These are phyloP conservation scores for Fistularia tabacaria DNA, from an alignment of 2,797 vertebrate genomes.

Conservation along the genomic window DNA sequence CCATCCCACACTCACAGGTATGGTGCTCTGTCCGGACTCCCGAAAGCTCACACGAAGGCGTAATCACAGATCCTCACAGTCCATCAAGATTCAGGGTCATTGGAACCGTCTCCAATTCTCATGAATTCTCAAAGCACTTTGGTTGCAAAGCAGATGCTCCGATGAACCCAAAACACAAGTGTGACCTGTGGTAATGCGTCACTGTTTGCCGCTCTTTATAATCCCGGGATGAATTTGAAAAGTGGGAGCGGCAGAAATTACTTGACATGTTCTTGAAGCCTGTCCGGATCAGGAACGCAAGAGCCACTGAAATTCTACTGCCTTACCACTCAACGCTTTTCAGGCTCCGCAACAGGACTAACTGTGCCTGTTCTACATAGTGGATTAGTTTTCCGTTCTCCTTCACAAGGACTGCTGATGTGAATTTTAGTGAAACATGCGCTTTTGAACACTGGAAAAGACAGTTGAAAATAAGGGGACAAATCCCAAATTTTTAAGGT, in stretches of 20 bases:
- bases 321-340: slow-evolving; percentile 45
- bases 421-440: slow-evolving; percentile 34
- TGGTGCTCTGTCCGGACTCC: slow-evolving; percentile 94
- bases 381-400: slow-evolving; percentile 26
- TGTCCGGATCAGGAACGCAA: slow-evolving; percentile 26
- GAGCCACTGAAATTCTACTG: slow-evolving; percentile 43
- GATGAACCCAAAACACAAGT: slow-evolving; percentile 93
- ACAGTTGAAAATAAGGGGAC: slow-evolving; percentile 29
- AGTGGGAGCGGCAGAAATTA: slow-evolving; percentile 12
- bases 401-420: slow-evolving; percentile 30
- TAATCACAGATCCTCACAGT: slow-evolving; percentile 96
- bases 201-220: background rate
- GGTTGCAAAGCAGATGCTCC: slow-evolving; percentile 79
- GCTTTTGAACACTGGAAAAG: slow-evolving; percentile 71
- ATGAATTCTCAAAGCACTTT: slow-evolving; percentile 90
- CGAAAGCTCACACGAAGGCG: slow-evolving; percentile 91
- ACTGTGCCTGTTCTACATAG: slow-evolving; percentile 35
- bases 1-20: slow-evolving; percentile 72
- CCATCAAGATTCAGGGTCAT: slow-evolving; percentile 92
- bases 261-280: slow-evolving; percentile 22
- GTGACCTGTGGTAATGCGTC: slow-evolving; percentile 87
- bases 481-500: slow-evolving; percentile 41
- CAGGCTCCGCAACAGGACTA: slow-evolving; percentile 30
- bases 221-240: background rate
- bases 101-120: slow-evolving; percentile 90